Evolutionary conservation across 1,140 invertebrate genomes (phyloP), one percentile per base, ranked within the genome.

Genomic region (Drosophila ambigua): DNA sequence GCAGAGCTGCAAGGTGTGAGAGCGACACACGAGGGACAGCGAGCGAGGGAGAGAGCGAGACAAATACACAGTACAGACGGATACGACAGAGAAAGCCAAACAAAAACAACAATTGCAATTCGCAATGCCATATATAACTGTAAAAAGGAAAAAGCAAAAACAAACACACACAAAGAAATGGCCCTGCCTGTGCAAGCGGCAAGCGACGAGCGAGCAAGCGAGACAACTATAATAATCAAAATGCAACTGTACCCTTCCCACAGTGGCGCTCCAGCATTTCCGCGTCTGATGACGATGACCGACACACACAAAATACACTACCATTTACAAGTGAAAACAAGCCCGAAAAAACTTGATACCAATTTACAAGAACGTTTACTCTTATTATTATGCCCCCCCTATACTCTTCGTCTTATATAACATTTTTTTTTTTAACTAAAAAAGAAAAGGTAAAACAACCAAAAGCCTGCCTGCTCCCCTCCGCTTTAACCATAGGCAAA

Each of bases 1-100:
- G 8, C 82, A 87, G 31, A 88, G 82, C 66, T 87, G 82, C 83
- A 88, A 87, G 64, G 83, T 88, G 50, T 88, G 63, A 68, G 66
- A 45, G 31, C 46, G 31, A 51, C 39, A 69, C 53, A 52, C 23
- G 31, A 58, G 35, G 4, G 11, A 11, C 9, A 35, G 9, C 11
- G 31, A 39, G 9, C 1, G 35, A 4, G 35, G 11, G 35, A 39
- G 35, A 13, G 35, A 68, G 66, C 51, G 31, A 23, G 39, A 53
- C 41, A 26, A 50, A 11, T 26, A 57, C 49, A 55, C 39, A 35
- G 24, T 13, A 43, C n/a, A 45, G 28, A 45, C 59, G 48, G 16
- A 69, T 45, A 52, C 35, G 44, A 58, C 63, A 72, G 66, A 58
- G 44, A 57, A 54, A 48, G 50, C 64, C 55, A 57, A 69, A 79